Conservation (phyloP, 2,113 vertebrate species). For the Mixornis gularis region DNA sequence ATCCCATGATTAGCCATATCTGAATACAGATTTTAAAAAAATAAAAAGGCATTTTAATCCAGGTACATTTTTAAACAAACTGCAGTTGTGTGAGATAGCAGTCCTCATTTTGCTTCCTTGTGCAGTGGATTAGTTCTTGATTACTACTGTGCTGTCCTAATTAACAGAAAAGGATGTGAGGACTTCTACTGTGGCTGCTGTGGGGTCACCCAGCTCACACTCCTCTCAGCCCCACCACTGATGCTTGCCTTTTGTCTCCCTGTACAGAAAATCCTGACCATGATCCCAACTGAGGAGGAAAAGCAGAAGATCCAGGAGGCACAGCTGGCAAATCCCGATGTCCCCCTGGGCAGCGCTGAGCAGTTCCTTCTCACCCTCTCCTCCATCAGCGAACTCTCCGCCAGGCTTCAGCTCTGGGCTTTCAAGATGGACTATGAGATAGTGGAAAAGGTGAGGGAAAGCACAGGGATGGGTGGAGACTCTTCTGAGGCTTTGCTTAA, state of each 20-base stretch:
- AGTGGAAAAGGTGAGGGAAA: conserved; percentile 85
- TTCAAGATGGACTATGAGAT: conserved; percentile 98
- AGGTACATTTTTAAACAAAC: background rate
- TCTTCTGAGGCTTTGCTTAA: background rate
- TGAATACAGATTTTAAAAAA: background rate
- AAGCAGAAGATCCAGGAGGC: conserved; percentile 98
- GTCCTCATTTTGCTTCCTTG: background rate
- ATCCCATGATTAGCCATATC: background rate
- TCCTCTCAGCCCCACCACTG: fast-evolving
- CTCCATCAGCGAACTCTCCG: conserved; percentile 91
- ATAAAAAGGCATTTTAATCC: background rate
- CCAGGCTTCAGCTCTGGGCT: conserved; percentile 96
- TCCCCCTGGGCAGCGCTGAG: conserved; percentile 90
- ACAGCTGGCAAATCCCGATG: conserved; percentile 88
- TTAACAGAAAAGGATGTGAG: background rate
- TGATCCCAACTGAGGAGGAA: conserved; percentile 96
- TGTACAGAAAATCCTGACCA: conserved; percentile 93
- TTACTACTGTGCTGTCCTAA: background rate
- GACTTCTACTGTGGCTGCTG: background rate
- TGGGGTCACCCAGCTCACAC: background rate
- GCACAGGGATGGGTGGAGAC: background rate
- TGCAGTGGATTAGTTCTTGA: background rate
- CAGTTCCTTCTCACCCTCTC: conserved; percentile 96
- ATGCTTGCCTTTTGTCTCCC: background rate
- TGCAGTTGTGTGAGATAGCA: background rate